Percentiles rank a stretch among this genome's conserved stretches.
phyloP scores from a whole-genome alignment of 2,888 invertebrate genomes.

The Parasteatoda lunata region DNA sequence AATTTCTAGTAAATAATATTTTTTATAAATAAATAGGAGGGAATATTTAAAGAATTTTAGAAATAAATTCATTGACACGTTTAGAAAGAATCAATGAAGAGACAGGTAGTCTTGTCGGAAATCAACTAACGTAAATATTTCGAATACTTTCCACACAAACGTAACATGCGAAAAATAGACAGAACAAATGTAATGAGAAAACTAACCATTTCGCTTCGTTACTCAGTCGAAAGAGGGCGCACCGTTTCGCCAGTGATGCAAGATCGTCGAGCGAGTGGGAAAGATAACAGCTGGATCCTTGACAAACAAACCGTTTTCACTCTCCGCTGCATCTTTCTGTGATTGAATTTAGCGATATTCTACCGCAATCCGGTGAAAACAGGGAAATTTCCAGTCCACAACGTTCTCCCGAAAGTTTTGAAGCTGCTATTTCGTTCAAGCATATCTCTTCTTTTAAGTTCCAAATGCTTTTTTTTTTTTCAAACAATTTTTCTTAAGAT shows the following conservation, averaged over 20 bases:
- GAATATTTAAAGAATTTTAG: too few relatives aligned
- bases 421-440: constrained; percentile 10
- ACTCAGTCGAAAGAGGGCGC: constrained; percentile 44
- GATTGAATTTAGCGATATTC: constrained; percentile 46
- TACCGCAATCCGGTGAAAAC: constrained; percentile 22
- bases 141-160: neutral
- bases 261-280: constrained; percentile 49
- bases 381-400: constrained; percentile 51
- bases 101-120: too few relatives aligned
- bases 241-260: constrained; percentile 51
- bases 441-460: neutral
- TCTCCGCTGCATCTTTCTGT: constrained; percentile 55
- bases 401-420: constrained; percentile 21
- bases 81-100: too few relatives aligned
- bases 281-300: constrained; percentile 27
- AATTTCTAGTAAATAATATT: too few relatives aligned
- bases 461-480: neutral
- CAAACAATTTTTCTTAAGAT: neutral
- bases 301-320: constrained; percentile 63
- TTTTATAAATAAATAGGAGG: too few relatives aligned
- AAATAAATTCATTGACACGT: too few relatives aligned
- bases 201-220: constrained; percentile 35
- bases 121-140: too few relatives aligned
- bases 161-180: constrained; percentile 38
- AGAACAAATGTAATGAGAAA: constrained; percentile 48